Evolutionary conservation across 2,888 invertebrate genomes (phyloP).

Genomic region (Yponomeuta cagnagella): DNA sequence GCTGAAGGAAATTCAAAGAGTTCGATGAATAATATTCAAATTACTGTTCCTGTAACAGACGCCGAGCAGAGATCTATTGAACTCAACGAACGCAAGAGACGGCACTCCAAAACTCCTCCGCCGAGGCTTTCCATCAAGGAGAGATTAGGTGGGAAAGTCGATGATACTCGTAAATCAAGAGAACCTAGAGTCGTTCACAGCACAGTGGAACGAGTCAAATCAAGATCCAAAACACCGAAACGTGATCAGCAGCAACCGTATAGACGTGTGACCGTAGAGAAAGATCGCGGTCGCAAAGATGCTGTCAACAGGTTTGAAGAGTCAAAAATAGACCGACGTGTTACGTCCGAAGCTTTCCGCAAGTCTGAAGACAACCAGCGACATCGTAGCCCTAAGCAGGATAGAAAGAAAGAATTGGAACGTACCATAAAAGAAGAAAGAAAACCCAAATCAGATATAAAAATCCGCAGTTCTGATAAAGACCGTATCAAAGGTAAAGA

Average conservation of each 20-base stretch:
- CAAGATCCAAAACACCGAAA: constrained; percentile 70
- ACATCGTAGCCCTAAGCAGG: constrained; percentile 36
- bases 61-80: constrained; percentile 64
- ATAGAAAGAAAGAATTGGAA: constrained; percentile 37
- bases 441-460: constrained; percentile 34
- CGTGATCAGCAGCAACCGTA: constrained; percentile 62
- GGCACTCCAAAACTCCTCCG: constrained; percentile 72
- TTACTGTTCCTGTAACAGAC: constrained; percentile 69
- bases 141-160: constrained; percentile 85
- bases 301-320: constrained; percentile 33
- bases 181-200: constrained; percentile 74
- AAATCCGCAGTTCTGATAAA: constrained; percentile 24
- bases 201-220: constrained; percentile 72
- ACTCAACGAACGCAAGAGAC: constrained; percentile 59
- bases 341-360: constrained; percentile 33
- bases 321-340: constrained; percentile 35
- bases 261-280: constrained; percentile 69
- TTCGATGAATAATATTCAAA: constrained; percentile 68
- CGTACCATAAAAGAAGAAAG: constrained; percentile 33
- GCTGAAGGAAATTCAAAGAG: constrained; percentile 65
- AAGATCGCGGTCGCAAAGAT: constrained; percentile 60
- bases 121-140: constrained; percentile 85
- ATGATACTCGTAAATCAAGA: constrained; percentile 70
- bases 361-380: constrained; percentile 42
- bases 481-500: constrained; percentile 30